These are phyloP conservation scores for Baccha elongata DNA, from an alignment of 2,888 invertebrate genomes.

Conservation along the genomic window DNA sequence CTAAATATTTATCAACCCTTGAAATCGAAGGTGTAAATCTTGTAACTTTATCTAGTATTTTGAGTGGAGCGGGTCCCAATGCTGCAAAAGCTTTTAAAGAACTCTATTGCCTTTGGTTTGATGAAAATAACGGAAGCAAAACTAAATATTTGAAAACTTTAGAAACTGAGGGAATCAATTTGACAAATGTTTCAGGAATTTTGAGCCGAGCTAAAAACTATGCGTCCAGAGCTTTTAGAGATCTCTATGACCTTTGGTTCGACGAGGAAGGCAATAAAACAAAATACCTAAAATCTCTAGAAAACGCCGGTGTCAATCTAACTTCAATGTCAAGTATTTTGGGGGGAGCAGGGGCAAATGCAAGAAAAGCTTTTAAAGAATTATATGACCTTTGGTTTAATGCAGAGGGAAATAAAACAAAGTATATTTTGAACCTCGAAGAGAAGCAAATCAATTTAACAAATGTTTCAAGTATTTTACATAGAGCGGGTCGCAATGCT, in stretches of 20 bases:
- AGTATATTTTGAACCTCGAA: conserved; percentile 13
- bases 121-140: conserved; percentile 20
- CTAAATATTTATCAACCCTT: conserved; percentile 4
- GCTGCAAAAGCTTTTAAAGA: conserved; percentile 25
- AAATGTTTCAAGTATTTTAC: conserved; percentile 21
- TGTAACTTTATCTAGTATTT: conserved; percentile 9
- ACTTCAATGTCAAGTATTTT: conserved; percentile 16
- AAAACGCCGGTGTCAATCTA: neutral
- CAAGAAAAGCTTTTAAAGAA: conserved; percentile 16
- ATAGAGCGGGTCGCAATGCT: conserved; percentile 4
- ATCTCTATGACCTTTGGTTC: conserved; percentile 33
- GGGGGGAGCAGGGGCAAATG: conserved; percentile 3
- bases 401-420: neutral
- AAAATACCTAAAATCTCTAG: neutral
- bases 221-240: conserved; percentile 21
- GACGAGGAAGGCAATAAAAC: conserved; percentile 17
- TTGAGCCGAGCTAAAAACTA: conserved; percentile 5
- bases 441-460: conserved; percentile 1
- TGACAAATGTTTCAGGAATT: conserved; percentile 11
- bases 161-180: conserved; percentile 20
- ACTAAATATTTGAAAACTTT: conserved; percentile 21
- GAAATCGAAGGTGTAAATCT: conserved; percentile 17
- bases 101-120: conserved; percentile 16
- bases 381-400: conserved; percentile 34
- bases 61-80: conserved; percentile 7